Evolutionary conservation across 2,113 vertebrate genomes (phyloP), one percentile per base, ranked within the genome.

Genomic region (Pantherophis guttatus): DNA sequence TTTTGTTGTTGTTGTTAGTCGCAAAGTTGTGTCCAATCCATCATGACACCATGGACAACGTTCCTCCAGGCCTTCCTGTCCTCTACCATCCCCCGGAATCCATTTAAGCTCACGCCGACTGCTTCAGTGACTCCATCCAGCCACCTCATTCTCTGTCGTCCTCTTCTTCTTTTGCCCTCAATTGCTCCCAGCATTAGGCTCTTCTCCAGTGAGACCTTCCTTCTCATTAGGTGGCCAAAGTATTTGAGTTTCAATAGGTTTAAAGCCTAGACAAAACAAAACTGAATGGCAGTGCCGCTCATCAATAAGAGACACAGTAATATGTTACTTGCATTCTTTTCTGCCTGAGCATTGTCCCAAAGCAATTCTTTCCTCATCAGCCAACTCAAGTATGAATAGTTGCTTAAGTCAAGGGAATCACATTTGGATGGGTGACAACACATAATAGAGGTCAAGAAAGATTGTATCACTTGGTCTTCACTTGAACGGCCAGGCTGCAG

Each of bases 401-500:
- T 96, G 88, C 87, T 95, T 24, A 15, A 3, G 81, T 95, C 92
- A 39, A 90, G 92, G 94, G 70, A 95, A 93, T 85, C 95, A 59
- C 92, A 59, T 96, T 94, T 94, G 95, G 89, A 24, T 93, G 93
- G 94, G 94, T 96, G 94, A 53, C 88, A 95, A 92, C 81, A 8
- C 62, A 15, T 89, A 94, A 94, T 0, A 94, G 95, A 96, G 94
- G 94, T 90, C 94, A 96, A 96, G 89, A 97, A 93, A 87, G 87
- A 87, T 91, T 88, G 24, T 87, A 89, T 95, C 93, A 85, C 92
- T 95, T 57, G 8, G 8, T 95, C 93, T 95, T 94, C 65, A 96
- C 88, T 92, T 93, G 90, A 23, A 89, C 88, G 93, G 75, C 92
- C 95, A 91, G 91, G 85, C 96, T 70, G 29, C 91, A 95, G 91